Percentiles rank a stretch among this genome's conserved stretches.
These are phyloP conservation scores for Pagrus major DNA, from an alignment of 2,113 vertebrate genomes.

Conservation along the genomic window DNA sequence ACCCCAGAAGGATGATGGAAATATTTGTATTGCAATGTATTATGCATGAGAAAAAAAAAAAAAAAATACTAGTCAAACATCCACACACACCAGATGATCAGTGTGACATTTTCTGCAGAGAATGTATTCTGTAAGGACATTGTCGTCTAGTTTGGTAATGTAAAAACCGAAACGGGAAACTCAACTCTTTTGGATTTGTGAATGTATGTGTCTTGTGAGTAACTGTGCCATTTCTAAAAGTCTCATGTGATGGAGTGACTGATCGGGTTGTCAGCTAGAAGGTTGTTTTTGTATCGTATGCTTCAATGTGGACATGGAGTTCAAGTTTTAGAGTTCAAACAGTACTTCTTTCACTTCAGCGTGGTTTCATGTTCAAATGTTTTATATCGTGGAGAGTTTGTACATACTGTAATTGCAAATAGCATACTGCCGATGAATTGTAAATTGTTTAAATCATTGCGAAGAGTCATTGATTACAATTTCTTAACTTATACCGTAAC, in stretches of 20 bases:
- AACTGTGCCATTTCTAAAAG: constrained; percentile 64
- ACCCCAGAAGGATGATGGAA: background rate
- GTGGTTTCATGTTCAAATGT: constrained; percentile 65
- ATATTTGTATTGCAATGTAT: constrained; percentile 30
- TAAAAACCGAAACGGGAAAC: constrained; percentile 55
- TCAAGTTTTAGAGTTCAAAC: constrained; percentile 42
- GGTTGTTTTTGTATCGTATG: constrained; percentile 57
- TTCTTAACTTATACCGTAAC: constrained; percentile 36
- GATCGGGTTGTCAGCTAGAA: constrained; percentile 45
- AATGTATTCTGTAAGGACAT: constrained; percentile 70
- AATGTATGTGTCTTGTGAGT: constrained; percentile 72
- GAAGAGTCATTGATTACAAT: constrained; percentile 33
- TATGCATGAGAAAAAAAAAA: constrained; percentile 52
- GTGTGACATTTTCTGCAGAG: constrained; percentile 63
- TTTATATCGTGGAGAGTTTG: constrained; percentile 75
- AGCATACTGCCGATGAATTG: constrained; percentile 62
- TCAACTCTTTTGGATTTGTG: constrained; percentile 61
- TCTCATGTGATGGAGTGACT: constrained; percentile 46
- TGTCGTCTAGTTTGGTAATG: constrained; percentile 52
- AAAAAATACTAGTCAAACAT: constrained; percentile 22
- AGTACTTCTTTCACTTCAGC: constrained; percentile 41
- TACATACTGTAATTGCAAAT: constrained; percentile 74
- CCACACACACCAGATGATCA: constrained; percentile 27
- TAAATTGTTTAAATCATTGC: constrained; percentile 61
- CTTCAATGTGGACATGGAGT: constrained; percentile 51